Evolutionary conservation across 2,888 invertebrate genomes (phyloP).

Genomic region (Autographa pulchrina): DNA sequence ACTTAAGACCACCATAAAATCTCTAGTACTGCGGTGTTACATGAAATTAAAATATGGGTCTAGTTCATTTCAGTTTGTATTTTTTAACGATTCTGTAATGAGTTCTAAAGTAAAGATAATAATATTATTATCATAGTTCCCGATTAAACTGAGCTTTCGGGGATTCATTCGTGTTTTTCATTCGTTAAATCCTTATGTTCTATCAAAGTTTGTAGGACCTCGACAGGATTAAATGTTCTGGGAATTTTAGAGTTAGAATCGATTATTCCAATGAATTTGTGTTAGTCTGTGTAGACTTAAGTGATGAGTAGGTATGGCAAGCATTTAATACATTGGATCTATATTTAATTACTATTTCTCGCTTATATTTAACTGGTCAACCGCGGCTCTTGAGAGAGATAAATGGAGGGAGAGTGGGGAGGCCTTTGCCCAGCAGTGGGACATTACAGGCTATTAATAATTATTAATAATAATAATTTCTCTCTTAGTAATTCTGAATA

Average conservation of each 20-base stretch:
- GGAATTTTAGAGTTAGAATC: background rate
- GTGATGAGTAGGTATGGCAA: background rate
- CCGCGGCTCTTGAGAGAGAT: too few relatives aligned
- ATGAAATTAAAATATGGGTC: slow-evolving; percentile 78
- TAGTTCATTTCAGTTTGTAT: slow-evolving; percentile 70
- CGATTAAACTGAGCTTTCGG: slow-evolving; percentile 12
- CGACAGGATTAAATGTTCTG: background rate
- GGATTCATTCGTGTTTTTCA: slow-evolving; percentile 11
- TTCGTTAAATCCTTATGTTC: background rate
- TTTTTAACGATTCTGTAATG: slow-evolving; percentile 49
- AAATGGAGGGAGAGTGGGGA: too few relatives aligned
- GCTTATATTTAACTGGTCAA: too few relatives aligned
- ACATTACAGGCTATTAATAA: too few relatives aligned
- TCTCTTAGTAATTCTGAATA: too few relatives aligned
- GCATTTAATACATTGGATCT: too few relatives aligned
- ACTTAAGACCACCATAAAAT: slow-evolving; percentile 57
- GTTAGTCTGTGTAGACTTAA: background rate
- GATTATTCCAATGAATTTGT: background rate
- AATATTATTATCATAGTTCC: slow-evolving; percentile 13
- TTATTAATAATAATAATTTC: too few relatives aligned
- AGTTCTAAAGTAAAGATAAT: slow-evolving; percentile 25
- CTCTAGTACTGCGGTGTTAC: slow-evolving; percentile 67
- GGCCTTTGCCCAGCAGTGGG: too few relatives aligned
- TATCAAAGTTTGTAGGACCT: background rate
- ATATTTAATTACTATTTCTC: too few relatives aligned